A percentile compares a stretch with the other conserved stretches of the same genome.
phyloP scores from a whole-genome alignment of 1,140 invertebrate genomes.

The Leptinotarsa defecta region DNA sequence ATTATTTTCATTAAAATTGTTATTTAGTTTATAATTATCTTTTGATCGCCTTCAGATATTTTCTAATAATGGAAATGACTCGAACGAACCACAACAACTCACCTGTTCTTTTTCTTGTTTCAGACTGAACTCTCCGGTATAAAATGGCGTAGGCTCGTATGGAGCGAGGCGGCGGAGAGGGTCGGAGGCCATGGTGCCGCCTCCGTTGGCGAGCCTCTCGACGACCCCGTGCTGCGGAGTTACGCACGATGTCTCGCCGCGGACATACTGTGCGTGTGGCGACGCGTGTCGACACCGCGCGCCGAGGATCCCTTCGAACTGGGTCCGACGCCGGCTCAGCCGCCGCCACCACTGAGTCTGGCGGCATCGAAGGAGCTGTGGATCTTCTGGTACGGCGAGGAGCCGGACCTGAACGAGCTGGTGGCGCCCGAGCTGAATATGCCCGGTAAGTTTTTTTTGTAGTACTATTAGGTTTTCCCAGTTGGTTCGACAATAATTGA shows the following conservation, averaged over 20 bases:
- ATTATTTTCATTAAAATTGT: too few relatives aligned
- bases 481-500: too few relatives aligned
- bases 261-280: constrained; percentile 96
- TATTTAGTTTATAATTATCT: too few relatives aligned
- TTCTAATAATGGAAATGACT: too few relatives aligned
- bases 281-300: constrained; percentile 71
- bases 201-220: constrained; percentile 71
- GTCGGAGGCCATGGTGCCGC: constrained; percentile 54
- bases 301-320: constrained; percentile 68
- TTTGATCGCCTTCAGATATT: too few relatives aligned
- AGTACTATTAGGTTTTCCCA: neutral
- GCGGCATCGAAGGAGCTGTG: constrained; percentile 91
- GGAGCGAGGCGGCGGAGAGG: constrained; percentile 67
- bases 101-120: constrained; percentile 47
- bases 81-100: too few relatives aligned
- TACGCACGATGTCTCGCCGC: constrained; percentile 91
- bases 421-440: constrained; percentile 75
- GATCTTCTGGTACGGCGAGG: constrained; percentile 99
- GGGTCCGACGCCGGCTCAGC: constrained; percentile 60
- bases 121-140: constrained; percentile 98
- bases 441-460: constrained; percentile 46
- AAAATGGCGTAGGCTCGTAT: constrained; percentile 95
- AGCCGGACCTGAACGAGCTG: constrained; percentile 85
- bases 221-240: constrained; percentile 91
- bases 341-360: constrained; percentile 71